Evolutionary conservation across 2,797 vertebrate species (phyloP).

Genomic region (Pipistrellus nathusii): DNA sequence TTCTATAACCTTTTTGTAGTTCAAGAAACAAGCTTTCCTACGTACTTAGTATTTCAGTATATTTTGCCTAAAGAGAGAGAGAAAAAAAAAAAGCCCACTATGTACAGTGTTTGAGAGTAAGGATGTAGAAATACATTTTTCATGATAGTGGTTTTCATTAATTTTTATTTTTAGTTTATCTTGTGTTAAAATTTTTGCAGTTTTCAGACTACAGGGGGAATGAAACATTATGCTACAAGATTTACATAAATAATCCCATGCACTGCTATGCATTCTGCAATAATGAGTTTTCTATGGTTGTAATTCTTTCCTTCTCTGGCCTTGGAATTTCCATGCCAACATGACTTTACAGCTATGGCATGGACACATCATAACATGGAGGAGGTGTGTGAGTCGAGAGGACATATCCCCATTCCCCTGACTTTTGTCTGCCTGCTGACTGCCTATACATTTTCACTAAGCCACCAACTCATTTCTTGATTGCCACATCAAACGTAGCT

Average conservation of each 20-base stretch:
- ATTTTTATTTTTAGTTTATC: neutral
- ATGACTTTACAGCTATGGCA: neutral
- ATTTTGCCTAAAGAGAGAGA: neutral
- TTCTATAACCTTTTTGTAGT: neutral
- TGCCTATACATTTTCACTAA: neutral
- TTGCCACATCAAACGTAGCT: neutral
- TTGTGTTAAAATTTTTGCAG: neutral
- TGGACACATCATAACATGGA: neutral
- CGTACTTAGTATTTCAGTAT: neutral
- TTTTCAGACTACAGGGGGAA: conserved; percentile 1
- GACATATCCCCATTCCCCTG: neutral
- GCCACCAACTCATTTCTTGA: neutral
- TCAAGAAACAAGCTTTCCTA: conserved; percentile 10
- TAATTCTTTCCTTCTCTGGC: neutral
- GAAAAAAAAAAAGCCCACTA: neutral
- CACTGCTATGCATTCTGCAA: neutral
- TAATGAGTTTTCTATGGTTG: neutral
- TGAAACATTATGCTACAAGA: neutral
- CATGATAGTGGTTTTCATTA: neutral
- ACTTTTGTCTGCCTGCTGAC: neutral
- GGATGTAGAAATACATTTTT: neutral
- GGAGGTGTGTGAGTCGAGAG: neutral
- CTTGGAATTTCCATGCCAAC: conserved; percentile 14
- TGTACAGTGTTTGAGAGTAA: neutral
- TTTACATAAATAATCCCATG: neutral